Evolutionary conservation across 2,113 vertebrate species (phyloP).

Genomic region (Crypturellus undulatus): DNA sequence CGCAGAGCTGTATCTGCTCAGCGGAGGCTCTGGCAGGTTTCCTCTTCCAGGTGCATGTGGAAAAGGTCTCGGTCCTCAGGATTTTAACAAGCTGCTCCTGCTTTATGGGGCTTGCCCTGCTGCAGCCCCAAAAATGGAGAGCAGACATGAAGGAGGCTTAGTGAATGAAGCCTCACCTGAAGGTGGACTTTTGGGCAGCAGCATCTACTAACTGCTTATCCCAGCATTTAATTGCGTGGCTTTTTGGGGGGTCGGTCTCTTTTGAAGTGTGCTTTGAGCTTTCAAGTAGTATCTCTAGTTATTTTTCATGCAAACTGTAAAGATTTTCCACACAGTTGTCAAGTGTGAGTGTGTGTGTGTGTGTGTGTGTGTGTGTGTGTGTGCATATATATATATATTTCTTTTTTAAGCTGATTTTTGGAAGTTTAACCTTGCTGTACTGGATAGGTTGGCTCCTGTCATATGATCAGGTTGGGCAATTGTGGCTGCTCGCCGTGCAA

Average conservation of each 20-base stretch:
- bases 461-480: fast-evolving
- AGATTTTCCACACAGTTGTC: not conserved
- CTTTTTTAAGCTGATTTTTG: not conserved
- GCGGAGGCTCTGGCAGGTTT: not conserved
- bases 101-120: not conserved
- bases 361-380: too few species aligned
- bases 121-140: not conserved
- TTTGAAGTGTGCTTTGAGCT: not conserved
- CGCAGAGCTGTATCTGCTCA: not conserved
- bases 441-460: fast-evolving
- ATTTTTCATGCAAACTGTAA: not conserved
- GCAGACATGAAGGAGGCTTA: not conserved
- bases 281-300: not conserved
- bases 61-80: not conserved
- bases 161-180: fast-evolving
- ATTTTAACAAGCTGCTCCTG: not conserved
- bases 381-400: too few species aligned
- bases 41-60: not conserved
- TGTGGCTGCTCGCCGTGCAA: not conserved
- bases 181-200: not conserved
- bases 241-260: not conserved
- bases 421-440: not conserved
- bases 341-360: not conserved
- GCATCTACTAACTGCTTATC: not conserved
- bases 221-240: not conserved